A percentile compares a stretch with the other conserved stretches of the same genome.
These are phyloP conservation scores for Leucoptera coffeella DNA, from an alignment of 2,888 invertebrate species.

Conservation along the genomic window DNA sequence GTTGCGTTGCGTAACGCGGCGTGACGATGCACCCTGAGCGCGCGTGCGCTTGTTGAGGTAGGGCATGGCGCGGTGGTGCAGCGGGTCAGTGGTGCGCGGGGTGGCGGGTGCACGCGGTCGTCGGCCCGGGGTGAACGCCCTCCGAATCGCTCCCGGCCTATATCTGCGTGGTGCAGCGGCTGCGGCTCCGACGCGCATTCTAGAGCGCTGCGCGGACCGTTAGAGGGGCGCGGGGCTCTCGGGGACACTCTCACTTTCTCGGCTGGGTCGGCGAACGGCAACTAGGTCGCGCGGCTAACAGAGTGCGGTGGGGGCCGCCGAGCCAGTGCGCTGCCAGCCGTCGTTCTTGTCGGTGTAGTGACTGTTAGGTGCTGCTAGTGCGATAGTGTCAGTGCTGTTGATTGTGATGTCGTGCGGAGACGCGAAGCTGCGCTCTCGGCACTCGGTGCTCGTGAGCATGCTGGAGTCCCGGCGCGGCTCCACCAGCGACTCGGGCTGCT, in stretches of 20 bases:
- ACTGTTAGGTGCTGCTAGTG: conserved; percentile 1
- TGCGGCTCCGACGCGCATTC: conserved; percentile 37
- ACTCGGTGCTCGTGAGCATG: conserved; percentile 60
- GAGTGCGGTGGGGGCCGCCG: conserved; percentile 48
- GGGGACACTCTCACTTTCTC: conserved; percentile 54
- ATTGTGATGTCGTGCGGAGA: conserved; percentile 28
- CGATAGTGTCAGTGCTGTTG: too few species aligned
- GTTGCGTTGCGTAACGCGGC: too few species aligned
- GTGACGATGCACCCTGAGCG: too few species aligned
- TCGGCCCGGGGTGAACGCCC: conserved; percentile 47
- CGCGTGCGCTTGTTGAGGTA: conserved; percentile 54
- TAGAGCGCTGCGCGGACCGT: conserved; percentile 48
- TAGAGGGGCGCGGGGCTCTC: conserved; percentile 30
- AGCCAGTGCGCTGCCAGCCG: conserved; percentile 51
- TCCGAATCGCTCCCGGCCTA: conserved; percentile 48
- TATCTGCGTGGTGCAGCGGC: conserved; percentile 52
- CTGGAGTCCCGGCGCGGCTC: conserved; percentile 51
- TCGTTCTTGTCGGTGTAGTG: conserved; percentile 53
- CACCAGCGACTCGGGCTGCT: conserved; percentile 50
- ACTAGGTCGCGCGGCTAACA: conserved; percentile 71
- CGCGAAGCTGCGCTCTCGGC: conserved; percentile 53
- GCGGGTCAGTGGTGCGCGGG: conserved; percentile 13
- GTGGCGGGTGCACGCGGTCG: conserved; percentile 25
- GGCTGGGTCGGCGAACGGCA: conserved; percentile 68
- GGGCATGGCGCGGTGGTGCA: conserved; percentile 45